A percentile compares a stretch with the other conserved stretches of the same genome.
Evolutionary conservation across 2,113 vertebrate species (phyloP).

Genomic region (Pangasianodon hypophthalmus): DNA sequence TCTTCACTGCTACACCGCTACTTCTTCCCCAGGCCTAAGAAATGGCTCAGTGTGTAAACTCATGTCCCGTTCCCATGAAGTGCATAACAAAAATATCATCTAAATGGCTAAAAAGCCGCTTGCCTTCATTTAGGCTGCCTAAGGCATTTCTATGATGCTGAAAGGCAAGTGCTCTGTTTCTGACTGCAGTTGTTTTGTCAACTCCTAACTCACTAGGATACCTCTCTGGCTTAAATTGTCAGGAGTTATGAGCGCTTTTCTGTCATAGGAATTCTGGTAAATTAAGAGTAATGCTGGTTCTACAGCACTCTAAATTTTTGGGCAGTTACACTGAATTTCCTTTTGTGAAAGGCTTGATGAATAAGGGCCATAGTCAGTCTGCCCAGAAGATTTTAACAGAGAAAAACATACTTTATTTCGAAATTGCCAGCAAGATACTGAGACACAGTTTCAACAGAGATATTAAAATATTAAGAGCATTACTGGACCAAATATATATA

Average conservation of each 20-base stretch:
- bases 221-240: too few species aligned
- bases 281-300: neutral
- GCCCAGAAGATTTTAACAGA: neutral
- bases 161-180: neutral
- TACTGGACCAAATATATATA: too few species aligned
- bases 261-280: neutral
- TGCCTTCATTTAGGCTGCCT: neutral
- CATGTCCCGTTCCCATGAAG: neutral
- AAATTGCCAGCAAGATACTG: neutral
- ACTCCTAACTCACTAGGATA: too few species aligned
- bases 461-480: neutral
- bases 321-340: neutral
- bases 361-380: neutral
- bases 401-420: too few species aligned
- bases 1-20: too few species aligned
- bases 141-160: neutral
- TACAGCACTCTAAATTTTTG: neutral
- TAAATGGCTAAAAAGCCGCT: neutral
- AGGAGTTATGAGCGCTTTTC: too few species aligned
- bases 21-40: neutral
- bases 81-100: neutral
- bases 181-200: neutral
- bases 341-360: neutral
- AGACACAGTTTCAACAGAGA: neutral
- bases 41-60: neutral